Evolutionary conservation across 53 echinoderm and acorn worm species (phyloP).

Genomic region (Paracentrotus lividus): DNA sequence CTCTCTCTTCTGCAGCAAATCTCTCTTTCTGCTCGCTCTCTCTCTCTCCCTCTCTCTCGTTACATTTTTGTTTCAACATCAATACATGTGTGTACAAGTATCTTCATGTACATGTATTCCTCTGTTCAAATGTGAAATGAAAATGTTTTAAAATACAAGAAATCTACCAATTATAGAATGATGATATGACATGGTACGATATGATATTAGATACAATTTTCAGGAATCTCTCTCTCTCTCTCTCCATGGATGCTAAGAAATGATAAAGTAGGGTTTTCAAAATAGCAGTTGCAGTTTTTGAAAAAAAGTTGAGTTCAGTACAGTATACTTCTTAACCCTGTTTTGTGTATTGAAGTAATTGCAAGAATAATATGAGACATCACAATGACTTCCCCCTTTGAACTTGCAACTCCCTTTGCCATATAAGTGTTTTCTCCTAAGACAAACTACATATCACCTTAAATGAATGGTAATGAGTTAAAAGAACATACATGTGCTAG

Average conservation of each 20-base stretch:
- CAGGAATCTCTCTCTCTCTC: not conserved
- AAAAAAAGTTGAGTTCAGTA: conserved; percentile 14
- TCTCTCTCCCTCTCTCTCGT: not conserved
- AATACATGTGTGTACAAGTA: not conserved
- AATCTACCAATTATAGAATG: no score
- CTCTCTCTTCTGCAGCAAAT: not conserved
- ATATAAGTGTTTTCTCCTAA: not conserved
- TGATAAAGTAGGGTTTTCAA: not conserved
- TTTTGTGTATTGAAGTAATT: not conserved
- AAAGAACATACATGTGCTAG: not conserved
- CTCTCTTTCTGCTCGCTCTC: not conserved
- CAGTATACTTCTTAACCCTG: not conserved
- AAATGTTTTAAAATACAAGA: no score
- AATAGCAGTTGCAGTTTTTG: conserved; percentile 21
- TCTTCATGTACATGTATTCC: no score
- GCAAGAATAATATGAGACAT: conserved; percentile 20
- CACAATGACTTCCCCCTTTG: not conserved
- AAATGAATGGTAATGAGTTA: no score
- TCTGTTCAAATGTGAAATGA: not conserved
- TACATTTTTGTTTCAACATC: not conserved
- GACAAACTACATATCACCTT: no score
- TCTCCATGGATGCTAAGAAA: not conserved
- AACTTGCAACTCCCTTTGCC: not conserved
- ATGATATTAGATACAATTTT: no score
- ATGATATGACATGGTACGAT: no score